Conservation (phyloP, 1,140 invertebrate genomes). For the Plodia interpunctella region DNA sequence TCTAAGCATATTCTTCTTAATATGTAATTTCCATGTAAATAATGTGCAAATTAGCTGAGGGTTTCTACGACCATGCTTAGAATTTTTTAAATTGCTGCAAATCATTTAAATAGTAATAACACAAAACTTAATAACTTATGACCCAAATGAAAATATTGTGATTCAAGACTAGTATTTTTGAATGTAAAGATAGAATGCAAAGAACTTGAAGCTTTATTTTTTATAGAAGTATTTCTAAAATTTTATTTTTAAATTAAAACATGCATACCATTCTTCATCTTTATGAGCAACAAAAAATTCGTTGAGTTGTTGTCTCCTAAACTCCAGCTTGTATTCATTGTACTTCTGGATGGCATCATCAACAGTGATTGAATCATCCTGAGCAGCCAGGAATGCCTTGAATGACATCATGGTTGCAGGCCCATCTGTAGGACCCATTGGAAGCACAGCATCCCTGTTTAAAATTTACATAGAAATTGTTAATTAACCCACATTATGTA, state of each 20-base stretch:
- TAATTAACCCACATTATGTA: too few relatives aligned
- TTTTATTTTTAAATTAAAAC: slow-evolving; percentile 12
- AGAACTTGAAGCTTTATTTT: not conserved
- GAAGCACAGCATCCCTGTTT: slow-evolving; percentile 68
- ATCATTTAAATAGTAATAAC: slow-evolving; percentile 20
- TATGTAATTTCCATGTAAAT: not conserved
- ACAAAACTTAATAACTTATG: slow-evolving; percentile 8
- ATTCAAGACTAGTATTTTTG: too few relatives aligned
- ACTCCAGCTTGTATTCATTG: slow-evolving; percentile 99
- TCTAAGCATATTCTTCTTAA: slow-evolving; percentile 48
- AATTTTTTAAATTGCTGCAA: slow-evolving; percentile 68
- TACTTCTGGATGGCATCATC: slow-evolving; percentile 98
- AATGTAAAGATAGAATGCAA: slow-evolving; percentile 6
- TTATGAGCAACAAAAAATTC: slow-evolving; percentile 99
- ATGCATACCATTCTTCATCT: slow-evolving; percentile 97
- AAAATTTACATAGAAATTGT: slow-evolving; percentile 25
- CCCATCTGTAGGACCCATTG: slow-evolving; percentile 78
- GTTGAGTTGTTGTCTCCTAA: slow-evolving; percentile 96
- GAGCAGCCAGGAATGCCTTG: slow-evolving; percentile 96
- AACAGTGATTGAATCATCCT: slow-evolving; percentile 98
- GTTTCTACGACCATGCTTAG: slow-evolving; percentile 36
- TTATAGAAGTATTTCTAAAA: not conserved
- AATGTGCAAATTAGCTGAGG: not conserved
- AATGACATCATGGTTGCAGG: slow-evolving; percentile 98
- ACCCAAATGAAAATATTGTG: too few relatives aligned